Conservation (phyloP, 2,113 vertebrate genomes). For the Gambusia affinis region DNA sequence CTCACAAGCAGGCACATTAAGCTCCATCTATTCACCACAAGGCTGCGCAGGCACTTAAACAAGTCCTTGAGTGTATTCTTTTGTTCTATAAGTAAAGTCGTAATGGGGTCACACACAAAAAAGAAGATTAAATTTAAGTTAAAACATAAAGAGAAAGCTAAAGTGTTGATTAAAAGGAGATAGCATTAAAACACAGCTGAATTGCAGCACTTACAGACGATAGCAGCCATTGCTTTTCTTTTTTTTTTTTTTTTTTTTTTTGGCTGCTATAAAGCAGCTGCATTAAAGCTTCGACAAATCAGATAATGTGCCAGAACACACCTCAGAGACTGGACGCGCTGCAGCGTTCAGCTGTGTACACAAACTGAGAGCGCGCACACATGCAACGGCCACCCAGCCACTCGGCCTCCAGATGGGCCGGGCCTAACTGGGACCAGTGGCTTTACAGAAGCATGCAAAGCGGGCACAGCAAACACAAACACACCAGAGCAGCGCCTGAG, state of each 20-base stretch:
- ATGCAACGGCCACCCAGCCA: constrained; percentile 59
- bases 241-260: constrained; percentile 12
- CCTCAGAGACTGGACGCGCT: constrained; percentile 30
- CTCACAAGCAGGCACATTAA: constrained; percentile 12
- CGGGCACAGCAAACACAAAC: not conserved
- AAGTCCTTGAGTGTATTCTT: constrained; percentile 60
- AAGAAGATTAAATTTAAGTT: constrained; percentile 58
- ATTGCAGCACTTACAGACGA: constrained; percentile 34
- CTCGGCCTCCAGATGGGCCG: constrained; percentile 62
- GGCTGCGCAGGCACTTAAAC: constrained; percentile 59
- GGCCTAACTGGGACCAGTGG: constrained; percentile 54
- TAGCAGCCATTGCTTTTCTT: not conserved
- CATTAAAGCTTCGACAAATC: constrained; percentile 44
- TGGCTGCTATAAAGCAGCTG: constrained; percentile 19
- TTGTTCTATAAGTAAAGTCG: constrained; percentile 58
- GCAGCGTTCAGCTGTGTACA: constrained; percentile 66
- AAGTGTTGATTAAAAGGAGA: constrained; percentile 54
- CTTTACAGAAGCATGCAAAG: constrained; percentile 47
- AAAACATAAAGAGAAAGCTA: constrained; percentile 57
- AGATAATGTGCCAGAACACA: constrained; percentile 53
- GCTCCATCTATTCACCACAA: constrained; percentile 35
- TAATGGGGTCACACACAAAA: constrained; percentile 44
- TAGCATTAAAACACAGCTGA: constrained; percentile 30
- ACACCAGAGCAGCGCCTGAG: constrained; percentile 54
- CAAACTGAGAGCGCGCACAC: constrained; percentile 22